Evolutionary conservation across 2,888 invertebrate genomes (phyloP).

Genomic region (Drosophila anomelani): DNA sequence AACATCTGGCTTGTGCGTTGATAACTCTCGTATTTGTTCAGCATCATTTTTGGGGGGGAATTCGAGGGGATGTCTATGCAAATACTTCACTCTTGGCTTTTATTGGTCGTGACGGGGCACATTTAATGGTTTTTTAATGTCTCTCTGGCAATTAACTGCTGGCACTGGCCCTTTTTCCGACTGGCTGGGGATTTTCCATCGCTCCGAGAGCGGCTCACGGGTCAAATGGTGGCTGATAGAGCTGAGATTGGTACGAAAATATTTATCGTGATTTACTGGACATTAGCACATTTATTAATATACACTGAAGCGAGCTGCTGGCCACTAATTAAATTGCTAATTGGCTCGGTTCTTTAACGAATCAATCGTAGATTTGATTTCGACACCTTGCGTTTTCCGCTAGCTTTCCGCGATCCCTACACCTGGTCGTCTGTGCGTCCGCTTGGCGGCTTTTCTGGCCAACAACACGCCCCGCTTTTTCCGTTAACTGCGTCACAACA

Average conservation of each 20-base stretch:
- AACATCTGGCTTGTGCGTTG: conserved; percentile 76
- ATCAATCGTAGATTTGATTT: conserved; percentile 9
- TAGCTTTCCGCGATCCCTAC: conserved; percentile 18
- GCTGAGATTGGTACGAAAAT: conserved; percentile 10
- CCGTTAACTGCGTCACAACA: conserved; percentile 65
- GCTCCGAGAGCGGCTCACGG: conserved; percentile 15
- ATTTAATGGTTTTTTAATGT: conserved; percentile 43
- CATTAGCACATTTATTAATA: conserved; percentile 47
- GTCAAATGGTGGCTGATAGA: conserved; percentile 18
- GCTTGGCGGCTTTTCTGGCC: conserved; percentile 39
- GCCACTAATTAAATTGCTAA: conserved; percentile 18
- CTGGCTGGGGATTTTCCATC: conserved; percentile 39
- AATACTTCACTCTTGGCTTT: conserved; percentile 13
- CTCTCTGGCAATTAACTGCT: conserved; percentile 38
- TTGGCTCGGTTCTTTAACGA: conserved; percentile 14
- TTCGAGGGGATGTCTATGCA: conserved; percentile 14
- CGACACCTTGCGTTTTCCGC: conserved; percentile 19
- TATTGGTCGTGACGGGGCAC: conserved; percentile 23
- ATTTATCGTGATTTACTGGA: conserved; percentile 15
- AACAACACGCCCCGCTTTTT: conserved; percentile 65
- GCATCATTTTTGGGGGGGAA: conserved; percentile 70
- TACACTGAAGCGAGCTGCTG: conserved; percentile 21
- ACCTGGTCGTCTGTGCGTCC: conserved; percentile 10
- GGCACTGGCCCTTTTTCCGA: conserved; percentile 19
- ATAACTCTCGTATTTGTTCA: conserved; percentile 79